Percentiles rank a stretch among this genome's conserved stretches.
These are phyloP conservation scores for Mellilla xanthometata DNA, from an alignment of 2,888 invertebrate species.

Conservation along the genomic window DNA sequence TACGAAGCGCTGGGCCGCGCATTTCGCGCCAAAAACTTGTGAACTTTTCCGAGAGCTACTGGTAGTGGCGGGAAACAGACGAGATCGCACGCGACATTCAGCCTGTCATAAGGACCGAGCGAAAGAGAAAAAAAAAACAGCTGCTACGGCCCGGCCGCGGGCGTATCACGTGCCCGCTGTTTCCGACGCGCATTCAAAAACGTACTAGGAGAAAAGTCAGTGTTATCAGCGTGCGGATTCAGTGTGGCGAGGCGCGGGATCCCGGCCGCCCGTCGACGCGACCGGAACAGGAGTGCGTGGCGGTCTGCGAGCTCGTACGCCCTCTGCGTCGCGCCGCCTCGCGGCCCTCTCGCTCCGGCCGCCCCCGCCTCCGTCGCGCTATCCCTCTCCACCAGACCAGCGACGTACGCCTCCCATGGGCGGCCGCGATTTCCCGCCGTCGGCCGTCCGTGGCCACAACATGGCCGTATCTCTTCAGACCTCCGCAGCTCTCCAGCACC, in stretches of 20 bases:
- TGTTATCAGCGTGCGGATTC: constrained; percentile 62
- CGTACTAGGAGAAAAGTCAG: constrained; percentile 72
- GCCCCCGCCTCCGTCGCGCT: constrained; percentile 40
- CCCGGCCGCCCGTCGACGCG: constrained; percentile 81
- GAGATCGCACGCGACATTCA: constrained; percentile 71
- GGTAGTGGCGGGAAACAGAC: constrained; percentile 70
- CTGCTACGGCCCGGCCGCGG: constrained; percentile 67
- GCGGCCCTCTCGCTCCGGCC: constrained; percentile 61
- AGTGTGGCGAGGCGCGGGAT: constrained; percentile 76
- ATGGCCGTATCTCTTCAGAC: constrained; percentile 70
- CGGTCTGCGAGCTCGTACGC: constrained; percentile 76
- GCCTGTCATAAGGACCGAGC: constrained; percentile 69
- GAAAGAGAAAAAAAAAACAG: constrained; percentile 75
- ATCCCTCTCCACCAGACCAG: constrained; percentile 59
- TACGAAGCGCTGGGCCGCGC: constrained; percentile 39
- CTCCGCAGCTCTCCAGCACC: constrained; percentile 55
- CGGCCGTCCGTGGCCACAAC: constrained; percentile 62
- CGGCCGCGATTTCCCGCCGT: constrained; percentile 80
- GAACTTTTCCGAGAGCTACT: constrained; percentile 52
- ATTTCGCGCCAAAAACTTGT: constrained; percentile 79
- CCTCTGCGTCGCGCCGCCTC: constrained; percentile 84
- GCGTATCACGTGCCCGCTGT: constrained; percentile 77
- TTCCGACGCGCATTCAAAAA: constrained; percentile 75
- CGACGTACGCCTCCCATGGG: constrained; percentile 80
- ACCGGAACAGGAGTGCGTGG: constrained; percentile 81